Evolutionary conservation across 2,113 vertebrate genomes (phyloP).

Genomic region (Centropus bengalensis): DNA sequence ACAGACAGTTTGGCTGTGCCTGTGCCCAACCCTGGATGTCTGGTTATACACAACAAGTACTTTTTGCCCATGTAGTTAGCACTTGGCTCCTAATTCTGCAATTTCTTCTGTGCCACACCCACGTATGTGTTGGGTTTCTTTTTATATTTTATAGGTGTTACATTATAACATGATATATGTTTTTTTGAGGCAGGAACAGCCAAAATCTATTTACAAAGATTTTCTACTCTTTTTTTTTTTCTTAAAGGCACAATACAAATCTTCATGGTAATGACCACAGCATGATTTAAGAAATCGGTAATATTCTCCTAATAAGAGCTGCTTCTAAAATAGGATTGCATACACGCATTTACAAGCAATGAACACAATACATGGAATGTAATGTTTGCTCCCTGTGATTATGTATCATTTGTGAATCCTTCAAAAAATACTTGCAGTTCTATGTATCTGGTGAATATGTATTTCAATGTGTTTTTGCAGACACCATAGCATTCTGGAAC

Average conservation of each 20-base stretch:
- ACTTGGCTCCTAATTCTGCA: not conserved
- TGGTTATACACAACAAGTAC: rapidly evolving
- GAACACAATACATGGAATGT: not conserved
- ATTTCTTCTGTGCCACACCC: not conserved
- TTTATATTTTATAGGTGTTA: not conserved
- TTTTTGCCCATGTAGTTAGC: not conserved
- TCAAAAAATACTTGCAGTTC: not conserved
- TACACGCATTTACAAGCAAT: not conserved
- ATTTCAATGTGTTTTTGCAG: not conserved
- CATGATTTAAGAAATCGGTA: not conserved
- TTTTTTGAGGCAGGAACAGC: not conserved
- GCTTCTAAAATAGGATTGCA: not conserved
- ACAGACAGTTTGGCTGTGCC: not conserved
- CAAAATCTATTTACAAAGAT: not conserved
- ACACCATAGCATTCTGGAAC: not conserved
- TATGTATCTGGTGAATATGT: not conserved
- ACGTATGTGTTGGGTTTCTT: not conserved
- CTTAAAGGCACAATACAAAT: not conserved
- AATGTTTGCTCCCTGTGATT: not conserved
- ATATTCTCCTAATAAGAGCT: not conserved
- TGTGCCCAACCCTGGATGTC: not conserved
- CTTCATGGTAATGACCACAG: not conserved
- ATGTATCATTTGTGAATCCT: not conserved
- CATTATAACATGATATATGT: not conserved
- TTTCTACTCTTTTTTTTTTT: not conserved